Evolutionary conservation across 1,140 invertebrate genomes (phyloP), one percentile per base, ranked within the genome.

Genomic region (Drosophila kepulauana): DNA sequence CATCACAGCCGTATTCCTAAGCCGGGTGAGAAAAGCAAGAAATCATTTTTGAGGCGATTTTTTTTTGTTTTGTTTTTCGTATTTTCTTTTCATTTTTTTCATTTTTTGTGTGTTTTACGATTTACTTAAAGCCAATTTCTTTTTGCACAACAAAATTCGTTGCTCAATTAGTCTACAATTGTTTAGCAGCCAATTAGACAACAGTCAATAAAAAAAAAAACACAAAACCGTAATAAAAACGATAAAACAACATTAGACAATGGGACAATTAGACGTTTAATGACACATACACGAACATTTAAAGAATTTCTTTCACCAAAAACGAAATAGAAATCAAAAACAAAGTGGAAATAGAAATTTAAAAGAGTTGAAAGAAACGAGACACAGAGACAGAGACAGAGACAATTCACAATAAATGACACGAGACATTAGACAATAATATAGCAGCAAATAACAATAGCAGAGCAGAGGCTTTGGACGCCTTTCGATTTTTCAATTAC

Each of bases 1-100:
- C 95, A 91, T 95, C 93, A 88, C 93, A 93, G 78, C 91, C 91
- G 86, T 93, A 94, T 80, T 94, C 94, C 94, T 94, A 91, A 73
- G 81, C 78, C 82, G 75, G 72, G 38, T 62, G 54, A 84, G 78
- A 72, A 89, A 91, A 86, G 61, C 72, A 69, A 46, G 65, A 87
- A 69, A 75, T 61, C 64, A 68, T 68, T 67, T 56, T 64, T 68
- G 38, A 68, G 38, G 25, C 51, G 5, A 10, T 30, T 63, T 38
- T 56, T 56, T 81, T 65, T 46, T 59, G 45, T 49, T 59, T 64
- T 54, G 28, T 35, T 59, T 58, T 61, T 45, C 52, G 35, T 38
- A 28, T 35, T 48, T 69, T 58, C 48, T 58, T n/a, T 80, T 80
- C 16, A 33, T 28, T 45, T 38, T 63, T 11, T 51, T 45, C 1